phyloP scores from a whole-genome alignment of 92 coral and sea anemone genomes.

The Diadumene lineata region DNA sequence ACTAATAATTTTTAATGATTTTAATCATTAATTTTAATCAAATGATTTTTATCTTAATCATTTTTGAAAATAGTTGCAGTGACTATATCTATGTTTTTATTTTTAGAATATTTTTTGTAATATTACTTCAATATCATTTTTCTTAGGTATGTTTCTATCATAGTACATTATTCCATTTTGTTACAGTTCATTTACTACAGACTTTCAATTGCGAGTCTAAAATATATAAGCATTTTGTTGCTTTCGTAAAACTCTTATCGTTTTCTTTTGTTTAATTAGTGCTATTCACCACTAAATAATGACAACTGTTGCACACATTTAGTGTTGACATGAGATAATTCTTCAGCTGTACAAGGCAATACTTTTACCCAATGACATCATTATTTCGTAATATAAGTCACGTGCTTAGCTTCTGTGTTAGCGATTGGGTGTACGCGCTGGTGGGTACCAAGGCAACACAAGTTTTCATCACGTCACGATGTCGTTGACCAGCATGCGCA shows the following conservation, averaged over 20 bases:
- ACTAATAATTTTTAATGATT: too few relatives aligned
- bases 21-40: too few relatives aligned
- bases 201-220: not conserved
- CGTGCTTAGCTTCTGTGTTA: conserved; percentile 59
- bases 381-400: not conserved
- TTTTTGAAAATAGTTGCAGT: too few relatives aligned
- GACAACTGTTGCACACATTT: too few relatives aligned
- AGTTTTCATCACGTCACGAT: conserved; percentile 26
- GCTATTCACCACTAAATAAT: not conserved
- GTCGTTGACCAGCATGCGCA: conserved; percentile 27
- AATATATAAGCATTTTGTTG: too few relatives aligned
- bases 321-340: not conserved
- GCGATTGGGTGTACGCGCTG: conserved; percentile 61
- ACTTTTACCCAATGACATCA: not conserved
- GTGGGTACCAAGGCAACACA: conserved; percentile 49
- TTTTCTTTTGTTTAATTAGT: not conserved
- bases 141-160: not conserved
- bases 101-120: too few relatives aligned
- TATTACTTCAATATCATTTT: too few relatives aligned
- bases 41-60: too few relatives aligned
- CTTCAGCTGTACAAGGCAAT: not conserved
- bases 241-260: not conserved
- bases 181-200: not conserved
- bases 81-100: too few relatives aligned
- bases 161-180: not conserved